These are phyloP conservation scores for Anguilla obscura DNA, from an alignment of 2,797 vertebrate species.

Conservation along the genomic window DNA sequence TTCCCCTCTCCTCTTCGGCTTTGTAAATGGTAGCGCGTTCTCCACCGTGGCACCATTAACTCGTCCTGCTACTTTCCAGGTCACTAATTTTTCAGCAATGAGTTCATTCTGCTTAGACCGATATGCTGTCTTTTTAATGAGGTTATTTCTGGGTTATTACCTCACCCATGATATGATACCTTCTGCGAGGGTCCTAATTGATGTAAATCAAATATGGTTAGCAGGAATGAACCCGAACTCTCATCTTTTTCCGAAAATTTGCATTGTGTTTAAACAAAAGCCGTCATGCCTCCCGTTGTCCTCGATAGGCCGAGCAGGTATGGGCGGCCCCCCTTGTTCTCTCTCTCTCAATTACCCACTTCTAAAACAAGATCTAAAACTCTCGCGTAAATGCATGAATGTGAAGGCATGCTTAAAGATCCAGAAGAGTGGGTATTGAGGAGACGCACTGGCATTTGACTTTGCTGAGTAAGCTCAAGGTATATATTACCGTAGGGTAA, in stretches of 20 bases:
- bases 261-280: constrained; percentile 59
- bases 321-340: background rate
- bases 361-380: constrained; percentile 18
- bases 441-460: constrained; percentile 90
- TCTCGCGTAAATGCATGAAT: constrained; percentile 16
- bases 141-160: constrained; percentile 90
- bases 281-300: constrained; percentile 36
- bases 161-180: constrained; percentile 82
- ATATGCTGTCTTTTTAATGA: constrained; percentile 84
- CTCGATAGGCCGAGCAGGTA: background rate
- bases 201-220: constrained; percentile 86
- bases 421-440: constrained; percentile 73
- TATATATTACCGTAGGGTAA: constrained; percentile 66
- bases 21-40: constrained; percentile 78
- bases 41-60: constrained; percentile 81
- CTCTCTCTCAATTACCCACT: background rate
- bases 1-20: constrained; percentile 63
- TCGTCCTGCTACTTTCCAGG: constrained; percentile 83
- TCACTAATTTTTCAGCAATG: constrained; percentile 84
- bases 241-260: constrained; percentile 59
- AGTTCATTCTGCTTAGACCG: constrained; percentile 85
- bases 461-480: constrained; percentile 92
- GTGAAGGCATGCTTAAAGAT: constrained; percentile 15
- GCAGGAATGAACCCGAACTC: constrained; percentile 75
- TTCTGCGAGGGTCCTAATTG: constrained; percentile 85